Conservation (phyloP, 35 echinoderm and acorn worm species). For the Ptychodera flava region DNA sequence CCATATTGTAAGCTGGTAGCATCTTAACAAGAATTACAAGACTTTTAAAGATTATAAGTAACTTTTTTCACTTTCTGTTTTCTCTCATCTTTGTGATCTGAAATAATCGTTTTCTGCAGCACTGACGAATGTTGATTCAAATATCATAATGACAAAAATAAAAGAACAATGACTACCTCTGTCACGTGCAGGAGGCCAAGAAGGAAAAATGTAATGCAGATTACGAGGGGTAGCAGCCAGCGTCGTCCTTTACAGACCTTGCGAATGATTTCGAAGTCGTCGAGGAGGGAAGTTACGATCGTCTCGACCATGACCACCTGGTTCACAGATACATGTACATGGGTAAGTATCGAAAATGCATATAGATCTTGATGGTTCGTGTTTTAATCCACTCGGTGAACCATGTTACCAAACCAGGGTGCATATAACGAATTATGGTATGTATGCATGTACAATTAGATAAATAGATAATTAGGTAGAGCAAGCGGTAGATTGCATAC, state of each 20-base stretch:
- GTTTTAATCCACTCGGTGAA: background rate
- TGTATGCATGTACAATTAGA: background rate
- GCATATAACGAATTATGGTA: background rate
- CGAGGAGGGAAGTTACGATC: background rate
- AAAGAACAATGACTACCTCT: too few species aligned
- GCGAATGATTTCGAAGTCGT: slow-evolving; percentile 1
- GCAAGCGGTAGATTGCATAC: too few species aligned
- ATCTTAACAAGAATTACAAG: too few species aligned
- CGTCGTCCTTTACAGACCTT: background rate
- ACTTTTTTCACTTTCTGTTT: too few species aligned
- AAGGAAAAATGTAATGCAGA: slow-evolving; percentile 7
- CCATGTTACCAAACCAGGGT: background rate
- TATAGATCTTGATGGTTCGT: background rate
- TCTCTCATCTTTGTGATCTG: too few species aligned
- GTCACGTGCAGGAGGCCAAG: slow-evolving; percentile 9
- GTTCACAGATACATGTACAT: background rate
- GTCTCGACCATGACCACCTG: background rate
- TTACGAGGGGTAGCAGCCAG: background rate
- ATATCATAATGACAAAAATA: too few species aligned
- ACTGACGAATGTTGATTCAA: too few species aligned
- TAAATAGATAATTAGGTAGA: background rate
- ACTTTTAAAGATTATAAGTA: too few species aligned
- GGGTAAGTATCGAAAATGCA: background rate
- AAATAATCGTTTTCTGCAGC: too few species aligned
- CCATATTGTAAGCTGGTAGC: too few species aligned